Evolutionary conservation across 2,797 vertebrate genomes (phyloP).

Genomic region (Anas bernieri): DNA sequence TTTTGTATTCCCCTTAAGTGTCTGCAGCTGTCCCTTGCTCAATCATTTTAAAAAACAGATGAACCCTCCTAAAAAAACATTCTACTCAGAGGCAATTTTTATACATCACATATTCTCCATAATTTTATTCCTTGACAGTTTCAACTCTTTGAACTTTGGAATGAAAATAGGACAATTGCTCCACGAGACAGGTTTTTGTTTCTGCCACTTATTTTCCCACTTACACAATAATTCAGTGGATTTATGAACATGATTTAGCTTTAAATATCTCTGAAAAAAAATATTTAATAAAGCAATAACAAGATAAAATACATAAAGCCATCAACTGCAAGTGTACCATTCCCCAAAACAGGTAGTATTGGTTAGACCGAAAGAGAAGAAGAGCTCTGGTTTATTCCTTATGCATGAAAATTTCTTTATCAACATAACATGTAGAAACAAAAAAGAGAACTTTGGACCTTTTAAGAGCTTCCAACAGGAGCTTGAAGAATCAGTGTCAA

Average conservation of each 20-base stretch:
- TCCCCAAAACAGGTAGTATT: neutral
- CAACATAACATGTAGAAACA: neutral
- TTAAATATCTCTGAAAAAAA: neutral
- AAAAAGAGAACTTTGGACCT: neutral
- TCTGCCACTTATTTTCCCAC: neutral
- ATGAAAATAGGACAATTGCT: neutral
- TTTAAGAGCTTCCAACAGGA: neutral
- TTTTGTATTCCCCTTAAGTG: constrained; percentile 8
- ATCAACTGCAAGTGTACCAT: neutral
- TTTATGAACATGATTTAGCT: neutral
- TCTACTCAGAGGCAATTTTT: constrained; percentile 25
- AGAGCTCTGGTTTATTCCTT: neutral
- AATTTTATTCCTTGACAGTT: constrained; percentile 3
- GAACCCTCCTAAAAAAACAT: constrained; percentile 12
- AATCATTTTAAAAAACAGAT: neutral
- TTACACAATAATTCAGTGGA: neutral
- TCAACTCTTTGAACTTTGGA: neutral
- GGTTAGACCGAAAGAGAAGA: neutral
- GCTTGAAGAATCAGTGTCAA: neutral
- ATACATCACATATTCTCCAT: neutral
- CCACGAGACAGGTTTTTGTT: neutral
- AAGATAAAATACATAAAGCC: neutral
- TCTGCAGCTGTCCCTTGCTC: constrained; percentile 26
- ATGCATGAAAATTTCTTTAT: neutral
- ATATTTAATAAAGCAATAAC: neutral